Evolutionary conservation across 2,888 invertebrate genomes (phyloP).

Genomic region (Invenusta paracnida): DNA sequence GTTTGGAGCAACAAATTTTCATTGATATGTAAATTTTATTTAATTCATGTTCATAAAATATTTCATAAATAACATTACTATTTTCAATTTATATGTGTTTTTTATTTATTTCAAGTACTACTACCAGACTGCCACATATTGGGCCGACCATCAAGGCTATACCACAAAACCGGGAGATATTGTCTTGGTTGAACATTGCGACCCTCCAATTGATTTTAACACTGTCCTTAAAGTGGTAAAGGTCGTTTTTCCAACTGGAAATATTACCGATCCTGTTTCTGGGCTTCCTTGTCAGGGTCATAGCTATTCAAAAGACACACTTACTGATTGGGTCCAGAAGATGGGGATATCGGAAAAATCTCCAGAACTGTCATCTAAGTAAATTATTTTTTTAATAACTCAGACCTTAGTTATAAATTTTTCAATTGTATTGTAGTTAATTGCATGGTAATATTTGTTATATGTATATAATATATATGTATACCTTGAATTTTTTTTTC

Average conservation of each 20-base stretch:
- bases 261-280: constrained; percentile 42
- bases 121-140: constrained; percentile 41
- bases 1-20: too few species aligned
- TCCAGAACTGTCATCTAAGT: too few species aligned
- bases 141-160: constrained; percentile 40
- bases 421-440: too few species aligned
- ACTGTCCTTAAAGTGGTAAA: constrained; percentile 36
- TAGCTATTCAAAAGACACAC: background rate
- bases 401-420: too few species aligned
- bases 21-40: too few species aligned
- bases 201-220: constrained; percentile 42
- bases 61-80: too few species aligned
- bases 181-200: constrained; percentile 40
- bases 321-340: background rate
- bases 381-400: too few species aligned
- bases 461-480: too few species aligned
- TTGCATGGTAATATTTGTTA: too few species aligned
- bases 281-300: constrained; percentile 40
- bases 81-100: background rate
- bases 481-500: too few species aligned
- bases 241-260: constrained; percentile 32
- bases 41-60: too few species aligned
- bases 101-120: constrained; percentile 32
- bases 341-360: background rate
- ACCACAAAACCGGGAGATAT: constrained; percentile 36